Conservation (phyloP, 1,140 invertebrate genomes). For the Achatina immaculata region DNA sequence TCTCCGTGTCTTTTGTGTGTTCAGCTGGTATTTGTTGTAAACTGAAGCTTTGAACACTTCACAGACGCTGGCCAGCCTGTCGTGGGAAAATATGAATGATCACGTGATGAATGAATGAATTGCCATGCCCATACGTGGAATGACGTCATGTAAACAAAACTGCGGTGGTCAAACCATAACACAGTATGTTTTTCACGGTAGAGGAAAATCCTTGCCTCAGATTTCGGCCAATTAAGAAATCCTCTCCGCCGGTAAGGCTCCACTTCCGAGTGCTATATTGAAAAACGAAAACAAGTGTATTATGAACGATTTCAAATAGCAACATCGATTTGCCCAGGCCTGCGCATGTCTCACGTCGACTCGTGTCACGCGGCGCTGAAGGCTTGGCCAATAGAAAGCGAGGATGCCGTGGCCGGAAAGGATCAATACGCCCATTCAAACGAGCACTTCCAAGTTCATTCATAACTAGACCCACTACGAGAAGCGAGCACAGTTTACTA, state of each 20-base stretch:
- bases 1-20: no score
- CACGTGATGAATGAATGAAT: slow-evolving; percentile 23
- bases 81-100: slow-evolving; percentile 2
- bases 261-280: neutral
- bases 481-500: slow-evolving; percentile 13
- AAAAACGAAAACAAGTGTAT: slow-evolving; percentile 18
- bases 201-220: neutral
- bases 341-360: neutral
- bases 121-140: neutral
- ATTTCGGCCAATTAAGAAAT: no score
- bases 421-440: slow-evolving; percentile 31
- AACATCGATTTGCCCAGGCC: neutral
- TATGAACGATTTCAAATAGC: neutral
- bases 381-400: neutral
- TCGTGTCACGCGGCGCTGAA: slow-evolving; percentile 7
- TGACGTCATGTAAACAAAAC: neutral
- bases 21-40: no score
- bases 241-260: neutral
- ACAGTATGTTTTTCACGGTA: neutral
- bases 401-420: neutral
- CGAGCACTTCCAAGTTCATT: slow-evolving; percentile 15
- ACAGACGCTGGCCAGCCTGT: no score
- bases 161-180: neutral
- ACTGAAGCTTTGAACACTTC: no score
- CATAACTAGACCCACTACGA: neutral